Evolutionary conservation across 1,140 invertebrate species (phyloP), one percentile per base, ranked within the genome.

Genomic region (Drosophila neocordata): DNA sequence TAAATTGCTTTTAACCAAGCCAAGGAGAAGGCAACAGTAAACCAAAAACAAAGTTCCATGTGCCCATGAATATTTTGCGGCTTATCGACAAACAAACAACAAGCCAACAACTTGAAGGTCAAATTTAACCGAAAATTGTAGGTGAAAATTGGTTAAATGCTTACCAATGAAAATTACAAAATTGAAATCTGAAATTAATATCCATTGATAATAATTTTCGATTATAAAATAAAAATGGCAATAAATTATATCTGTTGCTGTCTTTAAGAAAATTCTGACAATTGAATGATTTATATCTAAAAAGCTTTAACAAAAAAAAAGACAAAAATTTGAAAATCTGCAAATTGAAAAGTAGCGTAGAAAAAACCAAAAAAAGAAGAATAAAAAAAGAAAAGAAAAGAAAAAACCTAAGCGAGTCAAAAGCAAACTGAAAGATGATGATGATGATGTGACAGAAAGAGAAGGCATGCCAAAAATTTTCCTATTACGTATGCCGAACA

Each of bases 401-500:
- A 37, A 27, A 18, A 34, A 11, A 31, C 5, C 9, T 12, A 62
- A 62, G 27, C 44, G 41, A 55, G 31, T 55, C 69, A 68, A 31
- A 18, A 51, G 37, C 44, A 15, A 27, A 61, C 31, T 41, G 35
- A 51, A 24, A 12, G 24, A 24, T 22, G 44, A 7, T 37, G 22
- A 8, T 18, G 51, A 31, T 31, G 27, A 48, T 48, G 41, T 48
- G 41, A 48, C 41, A n/a, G 41, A 48, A 48, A 48, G 41, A 48
- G 41, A 56, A 37, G 67, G 55, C 44, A 65, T 48, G 52, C 24
- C 37, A 34, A 27, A 74, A 65, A 73, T 70, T 59, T 70, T 48
- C 53, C 18, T 60, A 78, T 78, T 78, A 75, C 73, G 76, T 78
- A 78, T 78, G 72, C 76, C 76, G 68, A 78, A 76, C 76, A 78